These are phyloP conservation scores for Crocallis elinguaria DNA, from an alignment of 2,888 invertebrate species.

Conservation along the genomic window DNA sequence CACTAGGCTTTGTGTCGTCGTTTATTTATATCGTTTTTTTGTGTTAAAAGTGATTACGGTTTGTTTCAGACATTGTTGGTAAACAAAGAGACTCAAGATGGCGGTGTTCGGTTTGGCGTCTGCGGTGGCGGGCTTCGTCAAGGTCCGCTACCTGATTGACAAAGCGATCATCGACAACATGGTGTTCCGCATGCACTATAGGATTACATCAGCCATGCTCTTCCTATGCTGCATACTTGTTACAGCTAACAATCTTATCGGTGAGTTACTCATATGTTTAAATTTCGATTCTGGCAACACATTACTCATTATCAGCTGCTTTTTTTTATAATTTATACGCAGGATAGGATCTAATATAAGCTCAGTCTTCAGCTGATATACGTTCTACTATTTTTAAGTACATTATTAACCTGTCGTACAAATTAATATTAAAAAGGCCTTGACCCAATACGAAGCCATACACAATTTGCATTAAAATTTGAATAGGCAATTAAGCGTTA, in stretches of 20 bases:
- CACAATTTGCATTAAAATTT: conserved; percentile 18
- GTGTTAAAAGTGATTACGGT: conserved; percentile 33
- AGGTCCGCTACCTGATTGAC: conserved; percentile 94
- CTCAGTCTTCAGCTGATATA: neutral
- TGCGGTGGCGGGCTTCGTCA: conserved; percentile 95
- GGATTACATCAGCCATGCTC: conserved; percentile 93
- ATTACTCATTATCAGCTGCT: neutral
- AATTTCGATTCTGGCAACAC: neutral
- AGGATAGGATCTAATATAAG: neutral
- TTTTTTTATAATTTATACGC: neutral
- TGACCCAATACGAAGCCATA: conserved; percentile 14
- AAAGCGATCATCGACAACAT: conserved; percentile 95
- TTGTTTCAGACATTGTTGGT: conserved; percentile 57
- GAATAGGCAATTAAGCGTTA: conserved; percentile 11
- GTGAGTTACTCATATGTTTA: conserved; percentile 81
- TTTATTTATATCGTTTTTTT: conserved; percentile 64
- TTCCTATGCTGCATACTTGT: conserved; percentile 95
- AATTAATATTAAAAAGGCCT: conserved; percentile 14
- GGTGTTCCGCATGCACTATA: conserved; percentile 95
- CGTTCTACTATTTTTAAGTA: neutral
- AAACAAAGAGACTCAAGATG: conserved; percentile 82
- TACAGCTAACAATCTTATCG: conserved; percentile 95
- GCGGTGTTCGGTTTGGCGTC: conserved; percentile 93
- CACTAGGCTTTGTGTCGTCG: conserved; percentile 51
- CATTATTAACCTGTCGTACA: conserved; percentile 6